These are phyloP conservation scores for Solenopsis fugax DNA, from an alignment of 1,140 invertebrate species.

Conservation along the genomic window DNA sequence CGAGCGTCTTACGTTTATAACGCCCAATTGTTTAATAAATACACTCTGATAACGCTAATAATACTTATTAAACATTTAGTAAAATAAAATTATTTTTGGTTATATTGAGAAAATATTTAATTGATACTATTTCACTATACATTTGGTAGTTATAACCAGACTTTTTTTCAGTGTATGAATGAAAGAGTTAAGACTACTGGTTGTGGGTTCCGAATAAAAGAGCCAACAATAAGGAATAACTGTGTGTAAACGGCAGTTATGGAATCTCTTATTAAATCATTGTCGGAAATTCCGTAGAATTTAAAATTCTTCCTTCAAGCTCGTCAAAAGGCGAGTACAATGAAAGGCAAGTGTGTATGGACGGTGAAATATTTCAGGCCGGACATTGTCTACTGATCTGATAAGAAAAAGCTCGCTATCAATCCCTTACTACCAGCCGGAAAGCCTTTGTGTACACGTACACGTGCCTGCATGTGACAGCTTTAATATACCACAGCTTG, in stretches of 20 bases:
- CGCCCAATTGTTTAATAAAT: no score
- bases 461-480: slow-evolving; percentile 55
- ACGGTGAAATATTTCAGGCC: slow-evolving; percentile 31
- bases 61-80: no score
- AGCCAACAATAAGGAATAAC: background rate
- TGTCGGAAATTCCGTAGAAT: background rate
- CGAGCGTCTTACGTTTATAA: no score
- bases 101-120: no score
- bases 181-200: no score
- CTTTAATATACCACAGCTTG: slow-evolving; percentile 58
- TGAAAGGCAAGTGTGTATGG: background rate
- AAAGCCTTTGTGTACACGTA: slow-evolving; percentile 59
- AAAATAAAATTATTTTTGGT: no score
- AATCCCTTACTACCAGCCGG: slow-evolving; percentile 2
- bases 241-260: background rate
- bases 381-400: slow-evolving; percentile 14
- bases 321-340: background rate
- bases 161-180: no score
- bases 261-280: background rate
- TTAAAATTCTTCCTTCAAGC: background rate
- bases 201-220: no score
- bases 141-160: no score
- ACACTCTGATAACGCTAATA: no score
- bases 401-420: slow-evolving; percentile 59
- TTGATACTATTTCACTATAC: no score